Percentiles rank a stretch among this genome's conserved stretches.
Evolutionary conservation across 2,113 vertebrate genomes (phyloP).

Genomic region (Myiozetetes cayanensis): DNA sequence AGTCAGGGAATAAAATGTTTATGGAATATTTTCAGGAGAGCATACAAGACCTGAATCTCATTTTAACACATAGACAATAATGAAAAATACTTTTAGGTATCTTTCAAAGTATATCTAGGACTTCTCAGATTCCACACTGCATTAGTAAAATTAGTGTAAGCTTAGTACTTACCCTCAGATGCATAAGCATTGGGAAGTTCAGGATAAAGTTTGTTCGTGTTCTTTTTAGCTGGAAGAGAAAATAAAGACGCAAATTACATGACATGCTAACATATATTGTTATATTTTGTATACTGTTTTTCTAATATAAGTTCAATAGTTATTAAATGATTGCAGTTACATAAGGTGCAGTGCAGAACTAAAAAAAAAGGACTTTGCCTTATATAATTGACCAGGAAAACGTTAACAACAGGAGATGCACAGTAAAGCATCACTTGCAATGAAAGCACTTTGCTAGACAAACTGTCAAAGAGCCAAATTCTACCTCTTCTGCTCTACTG

Average conservation of each 20-base stretch:
- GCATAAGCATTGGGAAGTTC: slow-evolving; percentile 68
- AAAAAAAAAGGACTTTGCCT: not conserved
- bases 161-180: slow-evolving; percentile 60
- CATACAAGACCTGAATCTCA: not conserved
- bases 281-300: not conserved
- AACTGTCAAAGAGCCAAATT: not conserved
- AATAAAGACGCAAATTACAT: not conserved
- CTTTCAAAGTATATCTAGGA: not conserved
- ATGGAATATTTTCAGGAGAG: not conserved
- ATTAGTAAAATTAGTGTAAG: not conserved
- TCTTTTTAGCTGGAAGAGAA: slow-evolving; percentile 62
- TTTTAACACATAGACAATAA: not conserved
- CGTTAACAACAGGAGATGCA: not conserved
- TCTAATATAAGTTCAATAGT: not conserved
- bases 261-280: not conserved
- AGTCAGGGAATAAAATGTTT: not conserved
- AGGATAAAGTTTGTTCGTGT: slow-evolving; percentile 72
- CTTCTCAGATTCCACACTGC: not conserved
- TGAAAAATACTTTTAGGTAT: not conserved
- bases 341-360: not conserved
- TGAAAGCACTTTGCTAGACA: not conserved
- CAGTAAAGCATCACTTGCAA: not conserved
- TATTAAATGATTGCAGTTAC: not conserved
- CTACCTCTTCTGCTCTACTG: not conserved
- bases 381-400: not conserved